A percentile compares a stretch with the other conserved stretches of the same genome.
Evolutionary conservation across 2,797 vertebrate genomes (phyloP).

Genomic region (Pachyuromys duprasi): DNA sequence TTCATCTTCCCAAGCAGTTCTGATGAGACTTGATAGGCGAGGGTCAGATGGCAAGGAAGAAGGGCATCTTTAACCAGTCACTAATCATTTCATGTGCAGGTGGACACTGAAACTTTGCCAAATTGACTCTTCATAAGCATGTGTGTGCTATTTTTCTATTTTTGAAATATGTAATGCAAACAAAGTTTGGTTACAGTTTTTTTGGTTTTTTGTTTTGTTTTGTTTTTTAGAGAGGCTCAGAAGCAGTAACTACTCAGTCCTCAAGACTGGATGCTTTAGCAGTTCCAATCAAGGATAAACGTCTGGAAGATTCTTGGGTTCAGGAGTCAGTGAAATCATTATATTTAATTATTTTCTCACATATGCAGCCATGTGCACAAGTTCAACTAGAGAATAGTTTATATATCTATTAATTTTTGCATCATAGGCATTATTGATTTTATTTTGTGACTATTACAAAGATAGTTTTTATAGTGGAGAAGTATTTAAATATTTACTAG

Average conservation of each 20-base stretch:
- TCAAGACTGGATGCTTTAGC: neutral
- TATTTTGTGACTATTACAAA: conserved; percentile 16
- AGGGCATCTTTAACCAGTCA: neutral
- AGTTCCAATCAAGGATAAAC: neutral
- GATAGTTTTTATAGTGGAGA: neutral
- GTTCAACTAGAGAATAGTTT: neutral
- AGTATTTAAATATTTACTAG: neutral
- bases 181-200: neutral
- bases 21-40: too few species aligned
- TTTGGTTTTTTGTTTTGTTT: too few species aligned
- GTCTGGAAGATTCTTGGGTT: neutral
- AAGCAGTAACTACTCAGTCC: neutral
- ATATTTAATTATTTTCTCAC: conserved; percentile 18
- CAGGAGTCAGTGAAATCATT: neutral
- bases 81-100: neutral
- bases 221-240: neutral
- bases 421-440: conserved; percentile 1
- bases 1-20: too few species aligned
- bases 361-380: neutral
- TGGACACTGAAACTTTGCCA: neutral
- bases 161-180: conserved; percentile 20
- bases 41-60: too few species aligned
- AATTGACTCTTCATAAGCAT: neutral
- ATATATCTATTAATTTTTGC: neutral
- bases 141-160: neutral